phyloP scores from a whole-genome alignment of 2,797 vertebrate genomes.

The Netta rufina region DNA sequence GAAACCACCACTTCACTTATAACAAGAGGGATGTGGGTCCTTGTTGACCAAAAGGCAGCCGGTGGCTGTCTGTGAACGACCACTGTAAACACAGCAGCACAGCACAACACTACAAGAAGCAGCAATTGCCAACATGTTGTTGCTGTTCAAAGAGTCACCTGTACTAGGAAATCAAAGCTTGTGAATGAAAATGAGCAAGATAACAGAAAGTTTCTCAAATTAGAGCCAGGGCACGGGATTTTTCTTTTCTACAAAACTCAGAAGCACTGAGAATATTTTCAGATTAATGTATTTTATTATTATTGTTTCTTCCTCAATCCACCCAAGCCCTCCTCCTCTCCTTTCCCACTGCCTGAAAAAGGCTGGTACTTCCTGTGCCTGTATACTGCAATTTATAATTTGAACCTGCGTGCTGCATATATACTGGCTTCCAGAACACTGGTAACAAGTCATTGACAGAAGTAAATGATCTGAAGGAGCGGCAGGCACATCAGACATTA shows the following conservation, averaged over 20 bases:
- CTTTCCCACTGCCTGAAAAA: not conserved
- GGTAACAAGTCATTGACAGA: not conserved
- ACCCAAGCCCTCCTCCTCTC: not conserved
- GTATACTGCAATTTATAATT: not conserved
- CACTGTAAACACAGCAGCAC: slow-evolving; percentile 19
- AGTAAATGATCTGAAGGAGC: not conserved
- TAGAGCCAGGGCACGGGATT: slow-evolving; percentile 28
- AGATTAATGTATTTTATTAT: slow-evolving; percentile 1
- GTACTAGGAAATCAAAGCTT: slow-evolving; percentile 24
- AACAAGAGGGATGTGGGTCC: not conserved
- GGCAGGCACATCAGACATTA: not conserved
- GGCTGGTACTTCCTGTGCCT: not conserved
- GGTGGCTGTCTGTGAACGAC: slow-evolving; percentile 11
- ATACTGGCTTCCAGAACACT: not conserved
- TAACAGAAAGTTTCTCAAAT: slow-evolving; percentile 63
- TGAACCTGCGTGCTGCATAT: not conserved
- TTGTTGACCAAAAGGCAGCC: slow-evolving; percentile 16
- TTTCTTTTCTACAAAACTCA: slow-evolving; percentile 48
- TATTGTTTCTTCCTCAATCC: not conserved
- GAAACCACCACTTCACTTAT: slow-evolving; percentile 15
- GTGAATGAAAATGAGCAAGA: not conserved
- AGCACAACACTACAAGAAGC: slow-evolving; percentile 52
- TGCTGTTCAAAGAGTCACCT: slow-evolving; percentile 62
- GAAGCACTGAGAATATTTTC: slow-evolving; percentile 30
- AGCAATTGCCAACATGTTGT: not conserved